Evolutionary conservation across 2,113 vertebrate species (phyloP), one percentile per base, ranked within the genome.

Genomic region (Nipponia nippon): DNA sequence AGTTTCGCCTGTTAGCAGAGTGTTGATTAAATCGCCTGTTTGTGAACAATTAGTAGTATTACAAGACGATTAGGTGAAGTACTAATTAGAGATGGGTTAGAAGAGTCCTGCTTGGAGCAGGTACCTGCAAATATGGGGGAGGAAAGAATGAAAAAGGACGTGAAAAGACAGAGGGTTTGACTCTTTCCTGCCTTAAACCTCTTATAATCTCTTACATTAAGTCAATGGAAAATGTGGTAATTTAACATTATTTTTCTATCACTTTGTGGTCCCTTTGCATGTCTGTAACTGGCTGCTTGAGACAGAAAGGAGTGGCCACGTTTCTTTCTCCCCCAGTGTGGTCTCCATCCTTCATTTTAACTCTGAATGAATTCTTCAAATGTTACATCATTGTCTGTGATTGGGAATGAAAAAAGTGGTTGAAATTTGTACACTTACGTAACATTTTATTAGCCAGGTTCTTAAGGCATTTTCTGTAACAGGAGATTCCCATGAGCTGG

Each of bases 1-100:
- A 97, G 91, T 84, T 89, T 96, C 0, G 11, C 91, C 96, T 97
- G 86, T 97, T 98, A 97, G 69, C 9, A 18, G 67, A 96, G 83
- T 87, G 97, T 97, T 98, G 97, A 98, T 98, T 98, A 98, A 98
- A 98, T 98, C 32, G 15, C 80, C 30, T 66, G 94, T 98, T 98
- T 98, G 93, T 62, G 89, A 98, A 89, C 97, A 98, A 98, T 98
- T 98, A 98, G 78, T 88, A 73, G 61, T 78, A 98, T 97, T 98
- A 95, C 63, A 92, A 88, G 85, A 97, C 96, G 91, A 98, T 98
- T 98, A 97, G 96, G 94, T 97, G 93, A 97, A 97, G 94, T 97
- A 97, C 98, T 98, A 97, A 98, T 98, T 98, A 98, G 95, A 97
- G 85, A 73, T 92, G 46, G 92, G 90, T 91, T 95, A 87, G 95